phyloP scores from a whole-genome alignment of 2,797 vertebrate genomes.

The Salarias fasciatus region DNA sequence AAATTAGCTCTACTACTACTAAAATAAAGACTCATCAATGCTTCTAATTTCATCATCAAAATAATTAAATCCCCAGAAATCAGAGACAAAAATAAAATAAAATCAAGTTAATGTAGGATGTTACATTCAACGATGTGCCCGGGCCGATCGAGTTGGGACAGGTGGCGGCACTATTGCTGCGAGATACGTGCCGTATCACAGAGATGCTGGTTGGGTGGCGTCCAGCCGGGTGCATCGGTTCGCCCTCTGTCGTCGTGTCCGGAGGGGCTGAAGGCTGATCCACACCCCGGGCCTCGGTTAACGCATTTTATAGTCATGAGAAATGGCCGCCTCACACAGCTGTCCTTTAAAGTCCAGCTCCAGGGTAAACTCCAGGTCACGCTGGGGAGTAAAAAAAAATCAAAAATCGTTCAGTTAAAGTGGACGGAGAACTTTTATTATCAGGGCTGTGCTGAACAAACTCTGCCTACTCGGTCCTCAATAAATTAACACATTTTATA shows the following conservation, averaged over 20 bases:
- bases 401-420: neutral
- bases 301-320: constrained; percentile 99
- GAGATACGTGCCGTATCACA: constrained; percentile 59
- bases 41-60: constrained; percentile 20
- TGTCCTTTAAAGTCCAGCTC: constrained; percentile 98
- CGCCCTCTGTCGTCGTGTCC: constrained; percentile 22
- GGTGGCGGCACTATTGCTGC: constrained; percentile 75
- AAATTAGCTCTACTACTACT: constrained; percentile 36
- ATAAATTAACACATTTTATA: neutral
- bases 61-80: constrained; percentile 24
- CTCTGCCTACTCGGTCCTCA: neutral
- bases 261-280: constrained; percentile 44
- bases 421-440: neutral
- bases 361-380: constrained; percentile 97
- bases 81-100: neutral
- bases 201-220: constrained; percentile 46
- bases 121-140: constrained; percentile 74
- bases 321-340: constrained; percentile 96
- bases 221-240: constrained; percentile 43
- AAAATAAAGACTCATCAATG: constrained; percentile 30
- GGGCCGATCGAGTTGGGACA: constrained; percentile 54
- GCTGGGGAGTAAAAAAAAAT: constrained; percentile 80
- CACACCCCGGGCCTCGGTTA: constrained; percentile 61
- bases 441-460: neutral
- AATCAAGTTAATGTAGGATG: constrained; percentile 60